These are phyloP conservation scores for Uloborus plumipes DNA, from an alignment of 2,888 invertebrate species.

Conservation along the genomic window DNA sequence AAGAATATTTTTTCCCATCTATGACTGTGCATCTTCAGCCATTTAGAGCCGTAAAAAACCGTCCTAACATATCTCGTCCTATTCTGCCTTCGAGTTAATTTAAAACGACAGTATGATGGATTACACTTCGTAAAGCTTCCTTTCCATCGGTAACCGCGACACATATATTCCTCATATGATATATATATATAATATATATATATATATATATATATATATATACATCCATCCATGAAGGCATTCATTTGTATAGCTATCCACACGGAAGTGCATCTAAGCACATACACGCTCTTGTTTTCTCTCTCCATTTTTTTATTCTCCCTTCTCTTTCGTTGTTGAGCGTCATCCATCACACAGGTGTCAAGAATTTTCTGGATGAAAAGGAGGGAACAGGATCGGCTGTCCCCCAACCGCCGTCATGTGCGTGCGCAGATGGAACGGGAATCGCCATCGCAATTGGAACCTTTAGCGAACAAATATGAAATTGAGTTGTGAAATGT, in stretches of 20 bases:
- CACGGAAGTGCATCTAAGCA: neutral
- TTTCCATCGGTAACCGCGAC: conserved; percentile 21
- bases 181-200: conserved; percentile 33
- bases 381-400: conserved; percentile 38
- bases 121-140: conserved; percentile 25
- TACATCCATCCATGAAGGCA: conserved; percentile 3
- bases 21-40: neutral
- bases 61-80: conserved; percentile 36
- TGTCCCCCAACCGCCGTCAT: neutral
- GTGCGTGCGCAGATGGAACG: too few relatives aligned
- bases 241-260: conserved; percentile 30
- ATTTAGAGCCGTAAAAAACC: neutral
- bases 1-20: conserved; percentile 18
- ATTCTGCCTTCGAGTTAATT: conserved; percentile 66
- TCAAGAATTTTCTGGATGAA: conserved; percentile 58
- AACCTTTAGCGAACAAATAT: too few relatives aligned
- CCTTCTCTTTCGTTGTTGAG: conserved; percentile 52
- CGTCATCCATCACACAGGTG: conserved; percentile 57
- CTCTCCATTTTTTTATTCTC: conserved; percentile 24
- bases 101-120: conserved; percentile 67
- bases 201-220: too few relatives aligned
- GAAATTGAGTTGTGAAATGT: too few relatives aligned
- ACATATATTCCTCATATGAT: conserved; percentile 24
- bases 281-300: conserved; percentile 56
- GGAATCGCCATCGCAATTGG: too few relatives aligned